Evolutionary conservation across 2,888 invertebrate species (phyloP).

Genomic region (Aphodius granarius): DNA sequence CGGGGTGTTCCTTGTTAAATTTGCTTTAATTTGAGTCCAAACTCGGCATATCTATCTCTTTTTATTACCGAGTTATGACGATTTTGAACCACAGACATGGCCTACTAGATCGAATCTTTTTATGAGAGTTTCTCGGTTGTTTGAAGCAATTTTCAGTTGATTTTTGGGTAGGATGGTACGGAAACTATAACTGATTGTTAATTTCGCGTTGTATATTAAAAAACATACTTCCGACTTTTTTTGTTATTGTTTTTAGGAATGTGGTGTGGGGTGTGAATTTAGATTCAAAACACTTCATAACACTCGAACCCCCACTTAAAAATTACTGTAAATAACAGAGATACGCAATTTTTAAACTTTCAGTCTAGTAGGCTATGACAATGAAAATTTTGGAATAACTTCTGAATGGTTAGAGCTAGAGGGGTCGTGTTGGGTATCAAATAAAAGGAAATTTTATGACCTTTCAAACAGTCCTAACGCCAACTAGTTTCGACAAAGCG

Average conservation of each 20-base stretch:
- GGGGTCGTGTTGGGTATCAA: no score
- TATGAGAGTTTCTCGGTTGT: neutral
- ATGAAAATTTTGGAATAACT: no score
- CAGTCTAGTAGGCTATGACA: no score
- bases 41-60: neutral
- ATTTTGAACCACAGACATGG: neutral
- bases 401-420: no score
- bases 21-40: neutral
- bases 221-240: neutral
- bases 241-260: neutral
- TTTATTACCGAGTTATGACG: neutral
- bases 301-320: no score
- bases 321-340: no score
- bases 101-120: neutral
- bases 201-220: neutral
- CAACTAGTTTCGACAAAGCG: no score
- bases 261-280: neutral
- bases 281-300: neutral
- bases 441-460: no score
- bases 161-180: neutral
- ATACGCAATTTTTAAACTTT: no score
- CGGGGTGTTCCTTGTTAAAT: neutral
- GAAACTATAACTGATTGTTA: neutral
- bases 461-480: no score
- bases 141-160: neutral